These are phyloP conservation scores for Peromyscus leucopus DNA, from an alignment of 2,113 vertebrate genomes.

Conservation along the genomic window DNA sequence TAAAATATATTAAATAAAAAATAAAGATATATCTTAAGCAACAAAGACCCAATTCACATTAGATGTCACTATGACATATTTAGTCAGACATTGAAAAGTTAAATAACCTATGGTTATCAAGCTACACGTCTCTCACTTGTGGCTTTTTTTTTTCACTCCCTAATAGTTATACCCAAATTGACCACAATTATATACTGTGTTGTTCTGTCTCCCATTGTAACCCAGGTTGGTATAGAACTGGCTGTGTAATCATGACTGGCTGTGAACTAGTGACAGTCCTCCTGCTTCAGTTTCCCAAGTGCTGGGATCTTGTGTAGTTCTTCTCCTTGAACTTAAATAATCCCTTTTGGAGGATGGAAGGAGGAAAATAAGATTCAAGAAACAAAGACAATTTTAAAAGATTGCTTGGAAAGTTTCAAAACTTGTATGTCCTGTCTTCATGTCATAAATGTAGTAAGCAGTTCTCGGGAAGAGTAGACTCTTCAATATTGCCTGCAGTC, in stretches of 20 bases:
- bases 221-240: background rate
- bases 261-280: background rate
- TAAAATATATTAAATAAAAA: background rate
- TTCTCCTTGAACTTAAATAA: background rate
- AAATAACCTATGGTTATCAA: slow-evolving; percentile 55
- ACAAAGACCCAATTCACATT: background rate
- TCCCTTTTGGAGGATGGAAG: background rate
- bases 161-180: background rate
- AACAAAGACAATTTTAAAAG: background rate
- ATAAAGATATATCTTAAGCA: background rate
- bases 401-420: background rate
- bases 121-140: background rate
- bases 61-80: slow-evolving; percentile 19
- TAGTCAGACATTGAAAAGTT: slow-evolving; percentile 27
- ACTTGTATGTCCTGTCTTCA: background rate
- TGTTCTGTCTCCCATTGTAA: background rate
- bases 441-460: background rate
- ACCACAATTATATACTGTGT: background rate
- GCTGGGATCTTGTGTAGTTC: background rate
- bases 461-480: background rate
- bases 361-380: background rate
- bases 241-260: background rate
- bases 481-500: background rate
- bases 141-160: background rate
- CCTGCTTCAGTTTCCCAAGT: background rate